These are phyloP conservation scores for Temnothorax nylanderi DNA, from an alignment of 1,140 invertebrate genomes.

Conservation along the genomic window DNA sequence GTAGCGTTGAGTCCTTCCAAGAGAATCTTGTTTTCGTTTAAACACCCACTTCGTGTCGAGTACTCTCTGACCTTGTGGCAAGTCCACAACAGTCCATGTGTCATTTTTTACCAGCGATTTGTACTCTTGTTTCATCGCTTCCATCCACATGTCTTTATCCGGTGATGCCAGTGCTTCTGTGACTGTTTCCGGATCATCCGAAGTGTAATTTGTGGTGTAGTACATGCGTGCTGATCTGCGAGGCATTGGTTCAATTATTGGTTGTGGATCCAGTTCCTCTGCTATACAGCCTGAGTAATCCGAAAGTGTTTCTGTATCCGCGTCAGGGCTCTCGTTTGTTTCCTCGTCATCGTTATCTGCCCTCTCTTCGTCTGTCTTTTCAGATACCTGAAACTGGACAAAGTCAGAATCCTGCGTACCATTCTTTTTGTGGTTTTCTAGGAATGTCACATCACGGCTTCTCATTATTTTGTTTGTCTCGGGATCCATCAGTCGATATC, in stretches of 20 bases:
- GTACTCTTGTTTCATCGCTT: neutral
- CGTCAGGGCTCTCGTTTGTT: too few species aligned
- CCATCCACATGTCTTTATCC: neutral
- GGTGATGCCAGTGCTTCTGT: neutral
- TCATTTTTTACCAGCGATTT: neutral
- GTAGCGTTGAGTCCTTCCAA: neutral
- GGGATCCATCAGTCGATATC: neutral
- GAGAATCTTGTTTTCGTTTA: neutral
- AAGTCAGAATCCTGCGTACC: too few species aligned
- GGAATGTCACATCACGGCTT: neutral
- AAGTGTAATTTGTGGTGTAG: too few species aligned
- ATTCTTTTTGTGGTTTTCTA: neutral
- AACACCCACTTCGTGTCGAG: conserved; percentile 8
- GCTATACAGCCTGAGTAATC: too few species aligned
- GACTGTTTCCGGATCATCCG: too few species aligned
- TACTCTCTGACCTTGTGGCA: neutral
- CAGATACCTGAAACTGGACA: too few species aligned
- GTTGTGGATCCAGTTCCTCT: too few species aligned
- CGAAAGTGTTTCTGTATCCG: too few species aligned
- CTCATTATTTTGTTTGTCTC: neutral
- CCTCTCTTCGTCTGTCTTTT: too few species aligned
- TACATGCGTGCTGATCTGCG: too few species aligned
- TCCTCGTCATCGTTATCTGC: too few species aligned
- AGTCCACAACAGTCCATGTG: neutral
- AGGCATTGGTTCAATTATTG: too few species aligned